Base-by-base conservation (phyloP, 2,888 invertebrate genomes). In the Onthophagus sagittarius region DNA sequence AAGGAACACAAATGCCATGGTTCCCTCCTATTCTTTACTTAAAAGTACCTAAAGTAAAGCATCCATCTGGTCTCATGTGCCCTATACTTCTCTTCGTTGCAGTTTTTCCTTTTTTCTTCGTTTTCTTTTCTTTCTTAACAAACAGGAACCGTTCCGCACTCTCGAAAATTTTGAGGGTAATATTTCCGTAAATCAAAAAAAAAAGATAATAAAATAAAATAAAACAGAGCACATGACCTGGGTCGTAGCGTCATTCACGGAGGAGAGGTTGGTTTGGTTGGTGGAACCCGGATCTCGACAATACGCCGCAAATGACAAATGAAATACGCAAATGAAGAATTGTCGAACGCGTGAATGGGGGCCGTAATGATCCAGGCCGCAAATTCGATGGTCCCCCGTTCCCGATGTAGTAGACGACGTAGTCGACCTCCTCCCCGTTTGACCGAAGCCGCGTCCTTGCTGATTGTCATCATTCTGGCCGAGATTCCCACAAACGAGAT, bases 311-410 rank as follows among this genome's bases (percentile, higher is more conserved):
- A 86, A 86, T 86, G 86, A 86, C 86, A 86, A 86, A 86, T 86
- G 86, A 86, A 86, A 86, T 87, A 87, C 86, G 86, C 86, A 86
- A 86, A 87, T 86, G 86, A 86, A 86, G 86, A 87, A 86, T 86
- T 87, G 87, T 87, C 83, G 84, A 82, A 81, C 80, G 83, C 82
- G 83, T 85, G 85, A 85, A 85, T 85, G 85, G 85, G 80, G 80
- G 80, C 81, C 83, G 82, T 85, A 84, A 84, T 84, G 85, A 85
- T 84, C 84, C 81, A 79, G 73, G 80, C 81, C 81, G 81, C 82
- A 83, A 23, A 75, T 75, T 39, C 77, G 77, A 76, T 77, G 11
- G 62, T 63, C 62, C 64, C 71, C 15, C 23, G 14, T 15, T 62
- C 67, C 39, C 39, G 39, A 53, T 53, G 39, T 53, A 23, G 23